phyloP scores from a whole-genome alignment of 2,888 invertebrate genomes.

The Chydorus sphaericus region DNA sequence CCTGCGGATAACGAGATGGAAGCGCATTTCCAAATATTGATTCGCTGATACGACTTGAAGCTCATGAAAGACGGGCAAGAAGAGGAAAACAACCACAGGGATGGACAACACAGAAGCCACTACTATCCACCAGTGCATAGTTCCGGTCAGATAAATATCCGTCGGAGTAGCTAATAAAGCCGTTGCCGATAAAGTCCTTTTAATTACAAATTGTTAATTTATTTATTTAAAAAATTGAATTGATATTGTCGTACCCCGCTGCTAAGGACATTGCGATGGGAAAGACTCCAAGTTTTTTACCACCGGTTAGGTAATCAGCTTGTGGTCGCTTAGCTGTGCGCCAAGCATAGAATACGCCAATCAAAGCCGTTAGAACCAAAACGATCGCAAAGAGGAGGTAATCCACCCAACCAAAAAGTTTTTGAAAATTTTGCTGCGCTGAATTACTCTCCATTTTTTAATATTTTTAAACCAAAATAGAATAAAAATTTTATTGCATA shows the following conservation, averaged over 20 bases:
- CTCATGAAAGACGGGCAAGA: conserved; percentile 23
- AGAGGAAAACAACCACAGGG: conserved; percentile 20
- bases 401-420: conserved; percentile 7
- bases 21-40: conserved; percentile 21
- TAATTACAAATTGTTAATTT: background rate
- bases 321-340: conserved; percentile 15
- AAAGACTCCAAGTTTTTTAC: conserved; percentile 24
- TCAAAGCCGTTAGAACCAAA: conserved; percentile 16
- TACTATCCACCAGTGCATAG: conserved; percentile 40
- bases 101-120: conserved; percentile 25
- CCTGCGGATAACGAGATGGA: conserved; percentile 17
- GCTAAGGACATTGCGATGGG: conserved; percentile 30
- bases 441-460: background rate
- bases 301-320: conserved; percentile 25
- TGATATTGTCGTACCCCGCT: too few relatives aligned
- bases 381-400: conserved; percentile 17
- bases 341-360: conserved; percentile 18
- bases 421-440: background rate
- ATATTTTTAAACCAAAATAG: too few relatives aligned
- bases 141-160: conserved; percentile 66
- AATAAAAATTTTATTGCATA: too few relatives aligned
- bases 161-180: conserved; percentile 63
- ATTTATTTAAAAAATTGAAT: background rate
- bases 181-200: conserved; percentile 58
- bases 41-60: conserved; percentile 25